Evolutionary conservation across 2,888 invertebrate genomes (phyloP).

Genomic region (Erannis defoliaria): DNA sequence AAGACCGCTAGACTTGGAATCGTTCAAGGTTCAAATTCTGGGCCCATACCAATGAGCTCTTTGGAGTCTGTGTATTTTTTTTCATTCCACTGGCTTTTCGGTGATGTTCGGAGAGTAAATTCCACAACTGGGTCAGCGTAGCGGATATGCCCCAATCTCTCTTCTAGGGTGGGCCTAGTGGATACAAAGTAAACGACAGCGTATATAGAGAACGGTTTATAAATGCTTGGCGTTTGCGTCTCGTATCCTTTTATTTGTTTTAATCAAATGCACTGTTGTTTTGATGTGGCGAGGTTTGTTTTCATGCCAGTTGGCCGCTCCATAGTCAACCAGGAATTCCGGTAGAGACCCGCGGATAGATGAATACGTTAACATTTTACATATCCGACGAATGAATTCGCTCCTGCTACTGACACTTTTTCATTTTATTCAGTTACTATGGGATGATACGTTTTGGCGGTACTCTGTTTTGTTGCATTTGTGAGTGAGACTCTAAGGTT

Average conservation of each 20-base stretch:
- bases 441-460: conserved; percentile 74
- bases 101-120: too few relatives aligned
- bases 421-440: conserved; percentile 70
- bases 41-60: too few relatives aligned
- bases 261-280: conserved; percentile 81
- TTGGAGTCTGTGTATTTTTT: too few relatives aligned
- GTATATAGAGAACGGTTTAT: conserved; percentile 37
- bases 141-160: too few relatives aligned
- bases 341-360: conserved; percentile 69
- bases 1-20: too few relatives aligned
- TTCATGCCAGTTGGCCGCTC: conserved; percentile 72
- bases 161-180: neutral
- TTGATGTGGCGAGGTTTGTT: conserved; percentile 74
- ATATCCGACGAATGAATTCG: conserved; percentile 82
- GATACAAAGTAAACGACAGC: conserved; percentile 25
- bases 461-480: conserved; percentile 51
- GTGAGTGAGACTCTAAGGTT: conserved; percentile 47
- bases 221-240: conserved; percentile 54
- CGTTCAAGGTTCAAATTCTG: too few relatives aligned
- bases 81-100: too few relatives aligned
- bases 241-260: conserved; percentile 81
- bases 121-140: too few relatives aligned
- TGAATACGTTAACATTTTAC: conserved; percentile 85
- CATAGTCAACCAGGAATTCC: conserved; percentile 80
- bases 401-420: conserved; percentile 71